Evolutionary conservation across 1,140 invertebrate genomes (phyloP).

Genomic region (Drosophila ercepeae): DNA sequence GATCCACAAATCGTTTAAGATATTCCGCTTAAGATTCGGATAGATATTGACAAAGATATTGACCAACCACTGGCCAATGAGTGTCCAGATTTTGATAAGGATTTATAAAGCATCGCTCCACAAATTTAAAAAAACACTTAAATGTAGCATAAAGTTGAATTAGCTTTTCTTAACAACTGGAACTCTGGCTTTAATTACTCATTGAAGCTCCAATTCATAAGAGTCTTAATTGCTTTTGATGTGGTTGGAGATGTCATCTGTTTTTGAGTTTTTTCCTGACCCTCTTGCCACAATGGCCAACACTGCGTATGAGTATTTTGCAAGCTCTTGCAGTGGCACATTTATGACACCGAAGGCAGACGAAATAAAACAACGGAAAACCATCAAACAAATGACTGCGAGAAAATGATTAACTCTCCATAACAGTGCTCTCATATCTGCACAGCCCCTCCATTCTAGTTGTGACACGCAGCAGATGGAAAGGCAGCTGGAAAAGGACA

Average conservation of each 20-base stretch:
- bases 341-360: conserved; percentile 37
- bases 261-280: conserved; percentile 6
- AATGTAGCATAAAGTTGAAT: no score
- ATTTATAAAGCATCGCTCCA: no score
- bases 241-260: conserved; percentile 6
- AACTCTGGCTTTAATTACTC: background rate
- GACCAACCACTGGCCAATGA: no score
- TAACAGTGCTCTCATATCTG: conserved; percentile 6
- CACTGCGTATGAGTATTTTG: conserved; percentile 53
- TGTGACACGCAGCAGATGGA: conserved; percentile 50
- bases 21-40: background rate
- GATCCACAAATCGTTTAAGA: background rate
- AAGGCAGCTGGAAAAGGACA: conserved; percentile 1
- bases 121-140: no score
- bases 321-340: conserved; percentile 41
- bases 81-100: no score
- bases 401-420: conserved; percentile 72
- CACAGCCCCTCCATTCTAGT: conserved; percentile 28
- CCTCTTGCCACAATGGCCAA: conserved; percentile 22
- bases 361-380: conserved; percentile 40
- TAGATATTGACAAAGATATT: background rate
- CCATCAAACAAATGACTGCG: conserved; percentile 71
- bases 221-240: background rate
- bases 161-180: no score
- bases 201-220: background rate